Evolutionary conservation across 2,797 vertebrate genomes (phyloP), one percentile per base, ranked within the genome.

Genomic region (Danionella dracula): DNA sequence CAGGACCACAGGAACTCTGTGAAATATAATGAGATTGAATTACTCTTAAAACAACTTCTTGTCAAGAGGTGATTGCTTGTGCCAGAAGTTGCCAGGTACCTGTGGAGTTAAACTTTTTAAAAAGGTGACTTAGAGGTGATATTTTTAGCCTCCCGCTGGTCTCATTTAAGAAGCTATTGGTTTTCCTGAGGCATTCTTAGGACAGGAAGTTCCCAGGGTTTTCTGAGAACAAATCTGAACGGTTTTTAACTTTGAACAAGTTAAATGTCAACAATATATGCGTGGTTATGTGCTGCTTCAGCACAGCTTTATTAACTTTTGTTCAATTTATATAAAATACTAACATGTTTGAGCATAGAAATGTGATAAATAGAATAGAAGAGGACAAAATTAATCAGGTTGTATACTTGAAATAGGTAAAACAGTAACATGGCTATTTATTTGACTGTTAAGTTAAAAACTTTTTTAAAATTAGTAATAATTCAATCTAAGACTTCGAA

Each of bases 81-180:
- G 68, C 65, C 67, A 59, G 67, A 79, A 70, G 61, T 78, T 75
- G 71, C 62, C 8, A 37, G 66, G 74, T 32, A 34, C 68, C 74
- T 56, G 62, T 71, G 17, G 65, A 57, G 50, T 31, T 35, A 6
- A 27, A 45, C 73, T 60, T 58, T 70, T 54, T 68, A 55, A 75
- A 54, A 76, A 61, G 51, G 61, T 70, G 70, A 75, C 77, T 77
- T 3, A 46, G 35, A 73, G 70, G 19, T 1, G 63, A 72, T 76
- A 72, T 82, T 79, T 82, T 82, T 79, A 82, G 75, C 74, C 74
- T 81, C 81, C 80, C 49, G 76, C 81, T 79, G 79, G 78, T 83
- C 74, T 81, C 59, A 83, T 85, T 85, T 83, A 78, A 77, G 78
- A 81, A 77, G 70, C 74, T 77, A 85, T 83, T 84, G 82, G 71